phyloP scores from a whole-genome alignment of 2,888 invertebrate species.

The Lordiphosa fenestrarum region DNA sequence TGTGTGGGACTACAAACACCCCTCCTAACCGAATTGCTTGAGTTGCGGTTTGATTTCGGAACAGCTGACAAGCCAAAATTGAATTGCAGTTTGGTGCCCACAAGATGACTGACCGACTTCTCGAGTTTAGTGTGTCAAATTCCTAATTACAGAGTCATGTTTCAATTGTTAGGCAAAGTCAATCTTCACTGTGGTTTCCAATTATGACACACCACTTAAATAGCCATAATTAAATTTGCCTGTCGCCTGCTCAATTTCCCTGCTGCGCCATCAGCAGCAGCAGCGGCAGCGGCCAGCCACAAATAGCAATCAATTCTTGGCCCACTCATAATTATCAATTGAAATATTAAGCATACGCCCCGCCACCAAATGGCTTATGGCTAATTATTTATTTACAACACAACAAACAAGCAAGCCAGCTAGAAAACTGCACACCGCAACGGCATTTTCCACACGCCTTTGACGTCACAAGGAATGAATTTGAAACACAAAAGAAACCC shows the following conservation, averaged over 20 bases:
- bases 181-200: too few species aligned
- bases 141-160: too few species aligned
- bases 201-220: conserved; percentile 8
- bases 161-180: too few species aligned
- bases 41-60: too few species aligned
- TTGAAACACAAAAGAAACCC: neutral
- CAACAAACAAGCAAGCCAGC: conserved; percentile 19
- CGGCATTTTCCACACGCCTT: conserved; percentile 11
- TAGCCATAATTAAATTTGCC: conserved; percentile 14
- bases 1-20: too few species aligned
- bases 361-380: conserved; percentile 48
- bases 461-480: conserved; percentile 56
- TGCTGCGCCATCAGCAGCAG: conserved; percentile 23
- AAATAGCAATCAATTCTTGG: too few species aligned
- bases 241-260: conserved; percentile 18
- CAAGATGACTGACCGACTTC: too few species aligned
- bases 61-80: too few species aligned
- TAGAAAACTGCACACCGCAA: conserved; percentile 8
- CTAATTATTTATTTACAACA: conserved; percentile 56
- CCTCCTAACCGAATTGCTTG: too few species aligned
- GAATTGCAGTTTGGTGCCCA: too few species aligned
- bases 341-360: conserved; percentile 49
- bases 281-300: too few species aligned
- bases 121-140: too few species aligned
- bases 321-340: conserved; percentile 22